These are phyloP conservation scores for Neelides folsomi DNA, from an alignment of 2,888 invertebrate species.

Conservation along the genomic window DNA sequence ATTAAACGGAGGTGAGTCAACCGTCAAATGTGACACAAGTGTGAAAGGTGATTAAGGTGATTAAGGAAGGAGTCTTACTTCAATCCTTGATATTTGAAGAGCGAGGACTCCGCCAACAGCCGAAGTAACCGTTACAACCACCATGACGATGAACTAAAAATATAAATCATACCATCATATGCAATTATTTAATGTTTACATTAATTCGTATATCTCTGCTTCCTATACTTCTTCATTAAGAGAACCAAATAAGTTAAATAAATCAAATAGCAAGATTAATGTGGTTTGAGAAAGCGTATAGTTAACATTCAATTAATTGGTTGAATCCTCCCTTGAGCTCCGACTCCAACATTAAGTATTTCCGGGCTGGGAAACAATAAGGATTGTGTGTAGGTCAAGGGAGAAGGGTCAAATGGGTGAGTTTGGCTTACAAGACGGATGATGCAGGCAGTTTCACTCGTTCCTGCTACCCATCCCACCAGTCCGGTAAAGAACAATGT, in stretches of 20 bases:
- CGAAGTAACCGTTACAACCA: conserved; percentile 35
- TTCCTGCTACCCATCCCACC: conserved; percentile 36
- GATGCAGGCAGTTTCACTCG: conserved; percentile 35
- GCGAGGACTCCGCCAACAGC: conserved; percentile 37
- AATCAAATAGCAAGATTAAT: too few relatives aligned
- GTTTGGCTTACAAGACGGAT: conserved; percentile 33
- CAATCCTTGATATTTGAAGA: conserved; percentile 34
- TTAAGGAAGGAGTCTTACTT: conserved; percentile 30
- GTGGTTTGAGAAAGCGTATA: too few relatives aligned
- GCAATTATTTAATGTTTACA: too few relatives aligned
- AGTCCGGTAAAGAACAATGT: conserved; percentile 36
- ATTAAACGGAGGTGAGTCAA: neutral
- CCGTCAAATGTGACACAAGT: neutral
- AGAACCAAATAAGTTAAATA: too few relatives aligned
- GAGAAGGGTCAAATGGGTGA: neutral
- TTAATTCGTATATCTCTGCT: too few relatives aligned
- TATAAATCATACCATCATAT: too few relatives aligned
- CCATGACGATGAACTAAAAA: conserved; percentile 35
- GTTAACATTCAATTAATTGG: too few relatives aligned
- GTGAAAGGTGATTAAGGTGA: neutral
- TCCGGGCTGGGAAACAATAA: too few relatives aligned
- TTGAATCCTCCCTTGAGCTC: too few relatives aligned
- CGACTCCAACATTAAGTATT: too few relatives aligned
- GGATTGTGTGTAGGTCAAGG: too few relatives aligned
- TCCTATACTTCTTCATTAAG: too few relatives aligned